phyloP scores from a whole-genome alignment of 1,140 invertebrate genomes.

The Orius insidiosus region DNA sequence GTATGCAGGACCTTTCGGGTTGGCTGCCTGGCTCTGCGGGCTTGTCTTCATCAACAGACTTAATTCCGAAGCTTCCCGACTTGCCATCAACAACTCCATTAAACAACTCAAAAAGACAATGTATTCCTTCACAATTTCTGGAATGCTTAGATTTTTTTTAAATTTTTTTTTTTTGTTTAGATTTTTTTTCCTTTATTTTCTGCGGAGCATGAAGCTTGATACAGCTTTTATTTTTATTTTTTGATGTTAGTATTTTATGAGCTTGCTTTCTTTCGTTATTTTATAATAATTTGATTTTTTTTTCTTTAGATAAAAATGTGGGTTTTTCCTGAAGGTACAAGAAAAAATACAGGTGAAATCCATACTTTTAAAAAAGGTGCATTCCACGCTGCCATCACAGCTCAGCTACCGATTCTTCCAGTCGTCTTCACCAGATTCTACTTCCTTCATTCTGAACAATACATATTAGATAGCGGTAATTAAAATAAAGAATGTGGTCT shows the following conservation, averaged over 20 bases:
- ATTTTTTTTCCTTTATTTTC: conserved; percentile 9
- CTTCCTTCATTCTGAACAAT: conserved; percentile 62
- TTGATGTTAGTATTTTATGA: conserved; percentile 1
- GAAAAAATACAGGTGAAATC: conserved; percentile 55
- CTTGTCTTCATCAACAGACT: conserved; percentile 47
- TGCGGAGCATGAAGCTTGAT: conserved; percentile 4
- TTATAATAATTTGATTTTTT: too few species aligned
- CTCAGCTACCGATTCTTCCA: conserved; percentile 75
- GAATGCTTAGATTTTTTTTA: conserved; percentile 2
- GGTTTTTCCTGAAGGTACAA: conserved; percentile 52
- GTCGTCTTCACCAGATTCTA: conserved; percentile 80
- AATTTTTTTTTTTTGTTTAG: conserved; percentile 7
- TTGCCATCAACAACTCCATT: conserved; percentile 57
- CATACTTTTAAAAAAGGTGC: conserved; percentile 83
- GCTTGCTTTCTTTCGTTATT: too few species aligned
- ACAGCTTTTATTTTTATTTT: not conserved
- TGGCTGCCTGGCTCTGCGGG: conserved; percentile 36
- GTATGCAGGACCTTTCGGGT: conserved; percentile 38
- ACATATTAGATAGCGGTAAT: conserved; percentile 58
- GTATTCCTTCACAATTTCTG: conserved; percentile 24
- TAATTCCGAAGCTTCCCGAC: conserved; percentile 58
- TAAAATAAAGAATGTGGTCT: conserved; percentile 7
- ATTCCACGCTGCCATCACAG: conserved; percentile 76
- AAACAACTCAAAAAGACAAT: conserved; percentile 50
- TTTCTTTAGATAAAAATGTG: conserved; percentile 39